Conservation (phyloP, 2,888 invertebrate genomes). For the Xanthostigma xanthostigma region DNA sequence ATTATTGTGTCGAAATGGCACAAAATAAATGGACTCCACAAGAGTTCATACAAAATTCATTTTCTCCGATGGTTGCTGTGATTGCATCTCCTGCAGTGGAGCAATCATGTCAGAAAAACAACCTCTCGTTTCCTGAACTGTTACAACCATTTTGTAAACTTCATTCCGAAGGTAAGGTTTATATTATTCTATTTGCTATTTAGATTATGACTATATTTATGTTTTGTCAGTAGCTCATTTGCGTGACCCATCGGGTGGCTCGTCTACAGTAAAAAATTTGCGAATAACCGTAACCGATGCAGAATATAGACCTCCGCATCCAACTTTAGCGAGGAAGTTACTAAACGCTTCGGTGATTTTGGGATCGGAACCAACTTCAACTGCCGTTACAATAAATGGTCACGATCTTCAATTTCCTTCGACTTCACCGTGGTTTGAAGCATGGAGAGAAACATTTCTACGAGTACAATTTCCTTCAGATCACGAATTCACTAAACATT, state of each 20-base stretch:
- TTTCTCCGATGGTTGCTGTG: conserved; percentile 79
- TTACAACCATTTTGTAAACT: conserved; percentile 77
- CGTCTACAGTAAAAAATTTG: conserved; percentile 57
- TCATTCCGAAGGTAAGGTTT: conserved; percentile 49
- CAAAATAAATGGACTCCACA: conserved; percentile 54
- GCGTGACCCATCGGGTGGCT: conserved; percentile 65
- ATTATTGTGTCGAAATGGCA: conserved; percentile 28
- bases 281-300: conserved; percentile 70
- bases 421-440: conserved; percentile 87
- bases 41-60: conserved; percentile 80
- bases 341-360: conserved; percentile 40
- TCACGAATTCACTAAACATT: conserved; percentile 91
- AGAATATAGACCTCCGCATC: conserved; percentile 65
- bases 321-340: conserved; percentile 67
- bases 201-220: conserved; percentile 8
- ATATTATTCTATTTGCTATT: conserved; percentile 6
- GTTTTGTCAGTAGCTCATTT: conserved; percentile 52
- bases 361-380: conserved; percentile 20
- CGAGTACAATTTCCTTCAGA: conserved; percentile 80
- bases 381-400: conserved; percentile 23
- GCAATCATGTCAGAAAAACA: conserved; percentile 74
- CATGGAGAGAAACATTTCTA: conserved; percentile 84
- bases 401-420: conserved; percentile 54
- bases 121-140: conserved; percentile 77
- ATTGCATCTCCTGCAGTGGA: conserved; percentile 73